phyloP scores from a whole-genome alignment of 2,888 invertebrate genomes.

The Drosophila paucipuncta region DNA sequence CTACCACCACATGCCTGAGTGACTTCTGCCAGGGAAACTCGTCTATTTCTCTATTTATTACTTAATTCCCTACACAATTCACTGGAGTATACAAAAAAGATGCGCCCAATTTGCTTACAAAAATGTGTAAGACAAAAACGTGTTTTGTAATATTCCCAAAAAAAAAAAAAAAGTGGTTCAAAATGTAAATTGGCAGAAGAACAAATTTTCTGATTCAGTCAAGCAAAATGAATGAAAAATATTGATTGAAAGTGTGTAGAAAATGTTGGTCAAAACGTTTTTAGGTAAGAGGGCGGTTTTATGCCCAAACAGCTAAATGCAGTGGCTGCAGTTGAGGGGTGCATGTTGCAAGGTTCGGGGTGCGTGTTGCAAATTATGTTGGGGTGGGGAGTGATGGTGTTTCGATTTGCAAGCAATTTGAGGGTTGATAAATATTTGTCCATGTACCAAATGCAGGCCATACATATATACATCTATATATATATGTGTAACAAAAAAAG shows the following conservation, averaged over 20 bases:
- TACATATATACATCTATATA: background rate
- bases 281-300: slow-evolving; percentile 44
- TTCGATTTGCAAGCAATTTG: slow-evolving; percentile 50
- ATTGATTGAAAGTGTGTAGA: background rate
- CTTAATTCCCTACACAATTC: slow-evolving; percentile 25
- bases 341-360: background rate
- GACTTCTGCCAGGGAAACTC: slow-evolving; percentile 31
- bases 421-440: slow-evolving; percentile 38
- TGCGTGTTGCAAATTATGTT: slow-evolving; percentile 14
- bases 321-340: slow-evolving; percentile 11
- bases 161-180: background rate
- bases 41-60: slow-evolving; percentile 32
- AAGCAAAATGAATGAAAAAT: slow-evolving; percentile 16
- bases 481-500: slow-evolving; percentile 5
- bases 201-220: background rate
- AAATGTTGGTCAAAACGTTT: background rate
- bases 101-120: slow-evolving; percentile 27
- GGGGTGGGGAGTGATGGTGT: slow-evolving; percentile 36
- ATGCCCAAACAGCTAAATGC: slow-evolving; percentile 13
- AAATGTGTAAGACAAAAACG: slow-evolving; percentile 36
- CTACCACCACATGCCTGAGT: slow-evolving; percentile 50
- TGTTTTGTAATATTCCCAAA: slow-evolving; percentile 27
- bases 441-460: slow-evolving; percentile 5
- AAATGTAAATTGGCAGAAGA: slow-evolving; percentile 32
- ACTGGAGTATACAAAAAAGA: slow-evolving; percentile 28